Percentiles rank a stretch among this genome's conserved stretches.
Evolutionary conservation across 2,888 invertebrate genomes (phyloP).

Genomic region (Eupeodes luniger): DNA sequence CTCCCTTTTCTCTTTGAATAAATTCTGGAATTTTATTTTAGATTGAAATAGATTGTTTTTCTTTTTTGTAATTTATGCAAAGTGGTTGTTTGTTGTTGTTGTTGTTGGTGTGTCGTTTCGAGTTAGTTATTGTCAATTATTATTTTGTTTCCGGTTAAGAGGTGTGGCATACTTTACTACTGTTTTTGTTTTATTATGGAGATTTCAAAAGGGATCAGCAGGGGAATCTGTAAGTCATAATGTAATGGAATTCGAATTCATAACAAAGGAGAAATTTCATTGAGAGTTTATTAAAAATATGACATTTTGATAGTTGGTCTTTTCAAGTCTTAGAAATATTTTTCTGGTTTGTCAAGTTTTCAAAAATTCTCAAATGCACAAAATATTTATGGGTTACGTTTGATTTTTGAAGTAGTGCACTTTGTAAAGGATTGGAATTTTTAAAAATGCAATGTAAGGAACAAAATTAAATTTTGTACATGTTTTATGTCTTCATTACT

Average conservation of each 20-base stretch:
- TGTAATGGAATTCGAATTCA: not conserved
- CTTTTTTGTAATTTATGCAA: not conserved
- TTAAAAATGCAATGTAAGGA: no score
- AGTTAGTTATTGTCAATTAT: not conserved
- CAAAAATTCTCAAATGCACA: no score
- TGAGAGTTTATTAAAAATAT: no score
- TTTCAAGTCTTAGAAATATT: no score
- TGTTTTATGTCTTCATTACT: no score
- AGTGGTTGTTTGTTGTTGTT: not conserved
- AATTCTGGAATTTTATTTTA: constrained; percentile 1
- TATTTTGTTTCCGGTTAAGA: constrained; percentile 13
- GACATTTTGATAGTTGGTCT: no score
- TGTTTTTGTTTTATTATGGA: not conserved
- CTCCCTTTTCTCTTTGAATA: not conserved
- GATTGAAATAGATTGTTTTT: not conserved
- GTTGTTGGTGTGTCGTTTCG: not conserved
- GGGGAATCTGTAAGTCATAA: not conserved
- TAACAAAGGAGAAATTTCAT: no score
- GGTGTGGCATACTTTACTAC: not conserved
- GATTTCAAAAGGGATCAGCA: not conserved
- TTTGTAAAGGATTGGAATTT: no score
- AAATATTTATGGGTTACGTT: no score
- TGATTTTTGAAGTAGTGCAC: no score
- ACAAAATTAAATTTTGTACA: no score
- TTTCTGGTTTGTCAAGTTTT: no score